A percentile compares a stretch with the other conserved stretches of the same genome.
Conservation (phyloP, 2,797 vertebrate species). For the Sylvilagus floridanus region DNA sequence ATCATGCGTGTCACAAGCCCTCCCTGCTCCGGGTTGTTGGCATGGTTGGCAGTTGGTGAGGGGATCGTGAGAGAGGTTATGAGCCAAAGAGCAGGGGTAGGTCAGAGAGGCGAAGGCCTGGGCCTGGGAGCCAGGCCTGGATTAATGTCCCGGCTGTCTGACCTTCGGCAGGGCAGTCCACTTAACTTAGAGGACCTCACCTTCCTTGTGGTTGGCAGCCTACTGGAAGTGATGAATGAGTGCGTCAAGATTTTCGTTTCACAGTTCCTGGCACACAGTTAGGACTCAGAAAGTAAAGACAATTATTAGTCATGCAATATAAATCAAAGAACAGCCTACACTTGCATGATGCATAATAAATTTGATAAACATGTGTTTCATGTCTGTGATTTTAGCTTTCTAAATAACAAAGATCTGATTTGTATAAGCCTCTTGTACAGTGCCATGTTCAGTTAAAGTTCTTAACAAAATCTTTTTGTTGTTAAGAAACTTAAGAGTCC, state of each 20-base stretch:
- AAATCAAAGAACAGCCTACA: conserved; percentile 22
- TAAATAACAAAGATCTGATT: conserved; percentile 17
- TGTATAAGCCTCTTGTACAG: conserved; percentile 25
- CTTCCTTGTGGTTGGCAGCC: background rate
- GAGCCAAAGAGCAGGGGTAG: background rate
- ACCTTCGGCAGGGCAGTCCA: background rate
- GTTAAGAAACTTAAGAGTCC: conserved; percentile 37
- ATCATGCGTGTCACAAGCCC: background rate
- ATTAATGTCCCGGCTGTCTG: background rate
- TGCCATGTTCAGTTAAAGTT: conserved; percentile 29
- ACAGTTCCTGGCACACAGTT: background rate
- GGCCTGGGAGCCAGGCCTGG: background rate
- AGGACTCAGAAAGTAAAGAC: background rate
- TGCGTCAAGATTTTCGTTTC: background rate
- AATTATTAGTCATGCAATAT: background rate
- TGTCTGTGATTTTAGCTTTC: conserved; percentile 43
- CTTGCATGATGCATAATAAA: conserved; percentile 32
- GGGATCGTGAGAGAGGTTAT: background rate
- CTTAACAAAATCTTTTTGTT: conserved; percentile 58
- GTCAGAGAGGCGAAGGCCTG: background rate
- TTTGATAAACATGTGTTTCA: conserved; percentile 28
- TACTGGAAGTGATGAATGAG: background rate
- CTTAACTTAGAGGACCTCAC: background rate
- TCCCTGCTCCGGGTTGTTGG: background rate
- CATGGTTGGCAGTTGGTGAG: background rate